These are phyloP conservation scores for Redunca redunca DNA, from an alignment of 2,113 vertebrate species.

Conservation along the genomic window DNA sequence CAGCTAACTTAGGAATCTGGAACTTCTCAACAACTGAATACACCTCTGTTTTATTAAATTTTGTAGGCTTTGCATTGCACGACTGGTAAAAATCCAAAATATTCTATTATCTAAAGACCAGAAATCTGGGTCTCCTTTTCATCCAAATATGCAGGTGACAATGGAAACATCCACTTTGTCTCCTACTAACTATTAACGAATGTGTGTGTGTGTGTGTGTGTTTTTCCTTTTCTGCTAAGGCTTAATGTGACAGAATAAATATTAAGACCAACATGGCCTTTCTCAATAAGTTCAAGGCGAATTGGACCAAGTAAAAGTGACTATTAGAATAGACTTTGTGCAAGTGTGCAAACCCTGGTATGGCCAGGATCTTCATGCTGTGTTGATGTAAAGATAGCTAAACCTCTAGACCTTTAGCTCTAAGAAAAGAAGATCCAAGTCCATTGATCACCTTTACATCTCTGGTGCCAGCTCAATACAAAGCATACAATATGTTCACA, in stretches of 20 bases:
- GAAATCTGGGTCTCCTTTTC: not conserved
- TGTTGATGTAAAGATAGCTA: not conserved
- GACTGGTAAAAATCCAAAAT: not conserved
- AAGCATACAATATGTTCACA: not conserved
- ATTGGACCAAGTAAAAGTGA: not conserved
- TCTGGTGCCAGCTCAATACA: not conserved
- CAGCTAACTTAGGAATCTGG: not conserved
- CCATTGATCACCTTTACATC: not conserved
- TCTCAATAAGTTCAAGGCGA: slow-evolving; percentile 8
- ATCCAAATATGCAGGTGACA: not conserved
- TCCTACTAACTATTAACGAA: not conserved
- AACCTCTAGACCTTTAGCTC: not conserved
- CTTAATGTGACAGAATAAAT: not conserved
- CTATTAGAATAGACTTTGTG: not conserved
- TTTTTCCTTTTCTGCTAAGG: not conserved
- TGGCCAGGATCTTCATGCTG: not conserved
- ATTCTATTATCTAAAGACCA: not conserved
- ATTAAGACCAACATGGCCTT: not conserved
- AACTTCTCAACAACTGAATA: not conserved
- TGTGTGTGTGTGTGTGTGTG: not conserved
- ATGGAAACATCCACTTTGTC: not conserved
- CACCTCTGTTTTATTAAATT: not conserved
- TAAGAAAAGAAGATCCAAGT: not conserved
- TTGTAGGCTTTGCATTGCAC: not conserved
- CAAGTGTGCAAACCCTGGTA: not conserved